phyloP scores from a whole-genome alignment of 30 jellyfish, hydroid and myxozoan species.

The Cassiopea xamachana region DNA sequence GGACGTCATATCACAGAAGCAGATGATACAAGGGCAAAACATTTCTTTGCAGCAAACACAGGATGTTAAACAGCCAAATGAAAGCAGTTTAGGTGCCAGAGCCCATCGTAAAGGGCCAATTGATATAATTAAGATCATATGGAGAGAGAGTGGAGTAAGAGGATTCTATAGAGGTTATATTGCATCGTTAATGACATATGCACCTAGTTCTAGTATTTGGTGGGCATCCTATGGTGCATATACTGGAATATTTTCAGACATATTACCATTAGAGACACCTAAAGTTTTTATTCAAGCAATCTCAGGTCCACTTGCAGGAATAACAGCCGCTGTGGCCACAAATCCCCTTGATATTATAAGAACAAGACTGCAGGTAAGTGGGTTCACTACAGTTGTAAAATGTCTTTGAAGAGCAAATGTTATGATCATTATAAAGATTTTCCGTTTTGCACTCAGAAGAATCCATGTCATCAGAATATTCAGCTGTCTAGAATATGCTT shows the following conservation, averaged over 20 bases:
- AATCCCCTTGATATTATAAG: constrained; percentile 94
- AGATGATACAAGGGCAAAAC: constrained; percentile 88
- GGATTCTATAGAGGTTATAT: constrained; percentile 97
- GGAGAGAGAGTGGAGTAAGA: constrained; percentile 75
- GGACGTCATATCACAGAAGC: constrained; percentile 93
- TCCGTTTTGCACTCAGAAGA: too few relatives aligned
- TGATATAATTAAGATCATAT: constrained; percentile 51
- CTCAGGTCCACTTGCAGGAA: constrained; percentile 90
- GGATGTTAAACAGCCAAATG: neutral
- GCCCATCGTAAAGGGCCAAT: constrained; percentile 43
- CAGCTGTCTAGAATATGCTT: too few relatives aligned
- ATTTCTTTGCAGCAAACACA: constrained; percentile 17
- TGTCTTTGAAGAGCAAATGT: neutral
- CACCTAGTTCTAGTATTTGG: constrained; percentile 97
- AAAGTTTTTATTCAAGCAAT: constrained; percentile 82
- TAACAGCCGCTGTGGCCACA: constrained; percentile 79
- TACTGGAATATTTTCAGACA: constrained; percentile 63
- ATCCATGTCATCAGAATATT: too few relatives aligned
- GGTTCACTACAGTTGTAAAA: neutral
- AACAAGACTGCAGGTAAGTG: constrained; percentile 91
- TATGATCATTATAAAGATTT: too few relatives aligned
- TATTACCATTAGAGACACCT: constrained; percentile 78
- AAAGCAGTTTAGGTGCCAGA: neutral
- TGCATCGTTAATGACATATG: constrained; percentile 93
- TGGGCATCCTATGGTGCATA: constrained; percentile 95